phyloP scores from a whole-genome alignment of 2,113 vertebrate genomes.

The Catharus bicknelli region DNA sequence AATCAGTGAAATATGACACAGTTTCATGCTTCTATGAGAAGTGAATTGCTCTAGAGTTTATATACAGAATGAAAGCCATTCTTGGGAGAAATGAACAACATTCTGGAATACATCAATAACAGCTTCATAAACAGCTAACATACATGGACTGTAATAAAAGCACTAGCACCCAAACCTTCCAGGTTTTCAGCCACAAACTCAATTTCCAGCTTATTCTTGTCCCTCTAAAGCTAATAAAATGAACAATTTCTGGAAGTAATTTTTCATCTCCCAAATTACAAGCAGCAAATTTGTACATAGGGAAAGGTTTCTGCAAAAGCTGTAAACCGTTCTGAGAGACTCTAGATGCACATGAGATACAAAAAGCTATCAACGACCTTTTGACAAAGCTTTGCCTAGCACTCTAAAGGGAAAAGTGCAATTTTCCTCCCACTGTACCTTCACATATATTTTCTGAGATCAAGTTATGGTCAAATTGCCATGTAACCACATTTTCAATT shows the following conservation, averaged over 20 bases:
- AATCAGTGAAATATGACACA: background rate
- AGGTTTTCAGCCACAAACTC: slow-evolving; percentile 6
- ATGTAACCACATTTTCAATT: background rate
- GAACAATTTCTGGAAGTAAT: background rate
- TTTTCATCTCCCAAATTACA: slow-evolving; percentile 5
- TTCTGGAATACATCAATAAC: slow-evolving; percentile 3
- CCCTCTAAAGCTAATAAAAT: background rate
- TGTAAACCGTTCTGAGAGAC: background rate
- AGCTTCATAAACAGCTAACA: background rate
- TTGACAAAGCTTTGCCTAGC: slow-evolving; percentile 6
- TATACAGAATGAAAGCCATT: background rate
- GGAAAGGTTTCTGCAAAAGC: background rate
- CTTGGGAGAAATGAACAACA: slow-evolving; percentile 11
- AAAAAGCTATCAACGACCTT: background rate
- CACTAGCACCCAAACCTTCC: background rate
- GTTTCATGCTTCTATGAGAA: background rate
- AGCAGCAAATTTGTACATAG: background rate
- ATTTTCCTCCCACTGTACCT: background rate
- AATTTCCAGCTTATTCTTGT: background rate
- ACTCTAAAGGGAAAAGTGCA: background rate
- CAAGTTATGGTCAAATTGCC: background rate
- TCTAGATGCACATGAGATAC: background rate
- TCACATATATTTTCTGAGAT: slow-evolving; percentile 11
- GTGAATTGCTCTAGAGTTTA: background rate
- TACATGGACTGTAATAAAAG: background rate